Percentiles rank a stretch among this genome's conserved stretches.
Conservation (phyloP, 1,140 invertebrate species). For the Episyrphus balteatus region DNA sequence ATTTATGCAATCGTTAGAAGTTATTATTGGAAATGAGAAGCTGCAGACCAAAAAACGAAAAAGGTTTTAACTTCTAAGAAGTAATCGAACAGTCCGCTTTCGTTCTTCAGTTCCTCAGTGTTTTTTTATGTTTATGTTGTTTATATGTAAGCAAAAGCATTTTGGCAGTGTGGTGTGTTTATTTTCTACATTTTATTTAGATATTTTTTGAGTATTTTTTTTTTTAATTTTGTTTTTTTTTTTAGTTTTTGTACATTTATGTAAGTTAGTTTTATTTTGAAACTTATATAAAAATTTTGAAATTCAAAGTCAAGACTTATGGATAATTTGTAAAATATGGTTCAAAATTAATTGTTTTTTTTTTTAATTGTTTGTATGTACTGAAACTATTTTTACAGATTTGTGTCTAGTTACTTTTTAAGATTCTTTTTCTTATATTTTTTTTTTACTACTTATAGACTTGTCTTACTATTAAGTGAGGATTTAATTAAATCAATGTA, state of each 20-base stretch:
- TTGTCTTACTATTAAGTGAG: too few species aligned
- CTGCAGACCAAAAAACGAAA: neutral
- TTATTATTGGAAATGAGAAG: neutral
- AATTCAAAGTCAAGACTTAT: slow-evolving; percentile 8
- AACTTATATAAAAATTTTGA: slow-evolving; percentile 7
- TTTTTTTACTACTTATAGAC: too few species aligned
- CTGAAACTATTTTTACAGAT: slow-evolving; percentile 17
- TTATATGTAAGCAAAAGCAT: neutral
- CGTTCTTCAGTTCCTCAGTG: too few species aligned
- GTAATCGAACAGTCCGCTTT: too few species aligned
- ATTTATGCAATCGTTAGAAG: too few species aligned
- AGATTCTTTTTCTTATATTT: slow-evolving; percentile 16
- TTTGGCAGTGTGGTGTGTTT: neutral
- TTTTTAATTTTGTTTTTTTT: slow-evolving; percentile 3
- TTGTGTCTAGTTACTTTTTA: slow-evolving; percentile 27
- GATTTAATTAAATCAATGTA: too few species aligned
- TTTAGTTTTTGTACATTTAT: neutral
- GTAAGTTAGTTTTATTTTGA: slow-evolving; percentile 7
- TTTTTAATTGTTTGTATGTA: slow-evolving; percentile 5
- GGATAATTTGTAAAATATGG: neutral
- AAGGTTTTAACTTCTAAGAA: too few species aligned
- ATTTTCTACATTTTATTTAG: too few species aligned
- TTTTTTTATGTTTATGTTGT: neutral
- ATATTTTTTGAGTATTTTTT: slow-evolving; percentile 6
- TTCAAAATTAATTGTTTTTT: slow-evolving; percentile 1